Evolutionary conservation across 2,888 invertebrate genomes (phyloP), one percentile per base, ranked within the genome.

Genomic region (Cataglyphis rosenhaueri): DNA sequence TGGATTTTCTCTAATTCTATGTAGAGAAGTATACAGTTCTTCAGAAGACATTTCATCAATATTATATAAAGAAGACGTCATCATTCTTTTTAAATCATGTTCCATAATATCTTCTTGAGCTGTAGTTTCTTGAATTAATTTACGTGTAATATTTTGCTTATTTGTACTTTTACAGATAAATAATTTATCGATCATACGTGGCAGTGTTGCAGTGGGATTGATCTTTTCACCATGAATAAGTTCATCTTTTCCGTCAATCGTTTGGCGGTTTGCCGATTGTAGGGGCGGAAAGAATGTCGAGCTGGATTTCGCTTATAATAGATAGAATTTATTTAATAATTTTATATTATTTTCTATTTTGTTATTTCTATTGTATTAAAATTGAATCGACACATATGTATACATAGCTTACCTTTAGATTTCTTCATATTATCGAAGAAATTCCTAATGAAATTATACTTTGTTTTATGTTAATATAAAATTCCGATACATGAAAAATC

Each of bases 11-110:
- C 66, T 83, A 32, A 86, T 64, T 25, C 85, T 86, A 12, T 61
- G 9, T 44, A 91, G 61, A 59, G 88, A 85, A 70, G 84, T 76
- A 71, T 84, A 78, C 62, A 91, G 82, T 35, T 88, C 83, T 9
- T 81, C 65, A 15, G 79, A 18, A 0, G 87, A 83, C 71, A 89
- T 81, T 57, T 75, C 59, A 15, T 90, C 86, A 6, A 87, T 74
- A 10, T 89, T 62, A n/a, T 57, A 68, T 15, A 57, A n/a, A 41
- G 66, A 35, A 41, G 15, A 6, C 5, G n/a, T 74, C 71, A 0
- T 74, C 71, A 0, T 18, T 35, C 12, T 25, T 3, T 55, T 81
- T 0, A 32, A 25, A 21, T 65, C 29, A 5, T 8, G 8, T 41
- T 65, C n/a, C 12, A 9, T 41, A 32, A 62, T 64, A 44, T 57